Base-by-base conservation (phyloP, 1,140 invertebrate species). In the Formica selysi region DNA sequence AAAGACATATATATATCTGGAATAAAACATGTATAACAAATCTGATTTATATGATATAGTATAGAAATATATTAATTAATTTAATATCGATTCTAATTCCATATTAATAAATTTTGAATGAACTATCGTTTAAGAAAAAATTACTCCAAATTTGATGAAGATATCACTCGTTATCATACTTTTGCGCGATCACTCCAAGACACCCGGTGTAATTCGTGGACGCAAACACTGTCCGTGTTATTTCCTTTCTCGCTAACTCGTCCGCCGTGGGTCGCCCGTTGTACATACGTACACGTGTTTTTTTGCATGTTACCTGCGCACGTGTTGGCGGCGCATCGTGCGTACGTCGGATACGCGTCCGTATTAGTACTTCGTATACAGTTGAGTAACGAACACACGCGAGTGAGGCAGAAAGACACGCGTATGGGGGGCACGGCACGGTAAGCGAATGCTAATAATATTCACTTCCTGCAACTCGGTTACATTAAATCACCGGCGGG, bases 371-470 rank as follows among this genome's bases (percentile, higher is more conserved):
- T 32, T 32, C 7, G 38, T 5, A 13, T 10, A 51, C 36, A 38
- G 19, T 19, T 11, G 29, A 11, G 65, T 59, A 67, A 41, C 41
- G 19, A 84, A 57, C 57, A 65, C 68, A 44, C 48, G 22, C 22
- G 83, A 85, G 70, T 51, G 62, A 88, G 76, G 57, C 61, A 57
- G 80, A 83, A 32, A 85, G 86, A 85, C 76, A 26, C 22, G 11
- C 11, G 59, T 87, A 87, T 80, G 85, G 71, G 74, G 10, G 64
- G 64, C 44, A 80, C 44, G 54, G 51, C 86, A 73, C 86, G 48
- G 84, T 89, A 89, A 91, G 88, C 87, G 84, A 92, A 93, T 93
- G 92, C 91, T 93, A 94, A 94, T 93, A 93, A 93, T 93, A 93
- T 93, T 93, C 91, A 86, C 93, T 94, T 93, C 92, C 93, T 93